Percentiles rank a stretch among this genome's conserved stretches.
Conservation (phyloP, 2,113 vertebrate genomes). For the Salvelinus alpinus region DNA sequence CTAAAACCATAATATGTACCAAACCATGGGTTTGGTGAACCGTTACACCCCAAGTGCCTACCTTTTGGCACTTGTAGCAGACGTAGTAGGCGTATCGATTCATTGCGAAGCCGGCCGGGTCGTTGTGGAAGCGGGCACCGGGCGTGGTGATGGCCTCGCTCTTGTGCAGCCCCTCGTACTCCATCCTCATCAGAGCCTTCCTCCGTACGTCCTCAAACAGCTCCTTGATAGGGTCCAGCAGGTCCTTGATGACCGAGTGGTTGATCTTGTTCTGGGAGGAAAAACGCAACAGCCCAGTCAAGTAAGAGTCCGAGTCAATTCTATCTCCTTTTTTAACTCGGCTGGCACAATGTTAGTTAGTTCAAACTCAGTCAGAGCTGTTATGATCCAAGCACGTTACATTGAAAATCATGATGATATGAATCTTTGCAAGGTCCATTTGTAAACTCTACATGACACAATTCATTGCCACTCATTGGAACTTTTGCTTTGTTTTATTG, state of each 20-base stretch:
- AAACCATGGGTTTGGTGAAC: too few relatives aligned
- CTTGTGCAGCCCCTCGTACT: slow-evolving; percentile 97
- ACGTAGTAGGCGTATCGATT: slow-evolving; percentile 99
- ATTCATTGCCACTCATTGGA: too few relatives aligned
- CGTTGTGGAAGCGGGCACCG: slow-evolving; percentile 94
- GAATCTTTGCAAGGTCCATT: too few relatives aligned
- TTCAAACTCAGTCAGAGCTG: too few relatives aligned
- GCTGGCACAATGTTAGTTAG: too few relatives aligned
- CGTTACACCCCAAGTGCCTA: slow-evolving; percentile 48
- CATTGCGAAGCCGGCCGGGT: slow-evolving; percentile 97
- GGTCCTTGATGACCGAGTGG: slow-evolving; percentile 93
- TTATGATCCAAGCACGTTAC: too few relatives aligned
- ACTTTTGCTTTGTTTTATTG: too few relatives aligned
- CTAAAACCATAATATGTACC: too few relatives aligned
- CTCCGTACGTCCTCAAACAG: slow-evolving; percentile 97
- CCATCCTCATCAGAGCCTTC: slow-evolving; percentile 95
- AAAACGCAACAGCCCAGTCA: neutral
- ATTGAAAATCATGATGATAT: too few relatives aligned
- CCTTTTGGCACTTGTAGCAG: slow-evolving; percentile 99
- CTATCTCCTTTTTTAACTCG: too few relatives aligned
- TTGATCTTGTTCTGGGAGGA: slow-evolving; percentile 94
- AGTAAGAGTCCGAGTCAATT: too few relatives aligned
- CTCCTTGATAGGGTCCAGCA: slow-evolving; percentile 97
- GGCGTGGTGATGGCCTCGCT: slow-evolving; percentile 97
- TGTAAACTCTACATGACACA: too few relatives aligned